Evolutionary conservation across 2,113 vertebrate genomes (phyloP), one percentile per base, ranked within the genome.

Genomic region (Talpa occidentalis): DNA sequence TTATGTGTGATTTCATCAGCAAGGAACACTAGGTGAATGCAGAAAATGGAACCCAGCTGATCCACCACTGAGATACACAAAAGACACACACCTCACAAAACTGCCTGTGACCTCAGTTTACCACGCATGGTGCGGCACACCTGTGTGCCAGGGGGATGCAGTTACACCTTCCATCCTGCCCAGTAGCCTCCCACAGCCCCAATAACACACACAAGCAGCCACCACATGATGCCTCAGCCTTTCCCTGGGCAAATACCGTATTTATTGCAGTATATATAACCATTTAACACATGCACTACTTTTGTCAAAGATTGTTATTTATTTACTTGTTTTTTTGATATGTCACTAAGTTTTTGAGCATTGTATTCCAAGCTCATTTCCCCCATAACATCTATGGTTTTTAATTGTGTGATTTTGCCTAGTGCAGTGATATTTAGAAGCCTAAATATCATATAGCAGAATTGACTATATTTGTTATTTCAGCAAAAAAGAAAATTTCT

Each of bases 401-500:
- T 93, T 70, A 1, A 32, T 28, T 6, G 22, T 84, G 8, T 66
- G 56, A 16, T n/a, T 92, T 82, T 90, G 26, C 2, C 0, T 32
- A 32, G 37, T 22, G 32, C 1, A 2, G 35, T 74, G 52, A 72
- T 26, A 56, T 74, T 74, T 82, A 91, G 80, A 74, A 94, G n/a
- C 9, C 24, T 6, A 1, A 4, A 15, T 26, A 32, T 66, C 22
- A 15, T 28, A 5, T 22, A 54, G 22, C 16, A 49, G 37, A 66
- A n/a, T 42, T 67, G 60, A 60, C 37, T 69, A 26, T 81, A 26
- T 74, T 88, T 59, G 30, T 60, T 60, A 83, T 37, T 62, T 90
- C 47, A 82, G 35, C 12, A 79, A 87, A 82, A 78, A 8, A 24
- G 28, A 77, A 28, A 49, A 69, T 83, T 42, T 66, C 3, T 19